These are phyloP conservation scores for Gasterosteus aculeatus DNA, from an alignment of 2,113 vertebrate genomes.

Conservation along the genomic window DNA sequence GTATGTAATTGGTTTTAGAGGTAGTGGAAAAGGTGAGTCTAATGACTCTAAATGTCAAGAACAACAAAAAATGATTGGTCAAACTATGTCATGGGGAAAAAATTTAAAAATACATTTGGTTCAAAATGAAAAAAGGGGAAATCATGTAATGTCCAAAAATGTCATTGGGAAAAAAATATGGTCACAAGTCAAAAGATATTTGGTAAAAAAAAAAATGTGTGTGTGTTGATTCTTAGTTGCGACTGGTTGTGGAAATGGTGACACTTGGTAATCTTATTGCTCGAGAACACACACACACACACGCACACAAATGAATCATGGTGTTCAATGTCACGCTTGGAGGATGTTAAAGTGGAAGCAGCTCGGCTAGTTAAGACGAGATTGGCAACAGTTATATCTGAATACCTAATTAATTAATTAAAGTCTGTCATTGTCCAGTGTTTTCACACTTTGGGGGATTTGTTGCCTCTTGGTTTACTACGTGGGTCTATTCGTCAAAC, in stretches of 20 bases:
- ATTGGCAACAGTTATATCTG: neutral
- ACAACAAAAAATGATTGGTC: neutral
- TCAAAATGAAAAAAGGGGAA: too few relatives aligned
- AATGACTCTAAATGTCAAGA: slow-evolving; percentile 21
- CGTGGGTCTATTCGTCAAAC: neutral
- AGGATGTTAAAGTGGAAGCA: slow-evolving; percentile 38
- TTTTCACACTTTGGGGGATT: neutral
- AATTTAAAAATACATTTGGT: too few relatives aligned
- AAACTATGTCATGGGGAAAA: too few relatives aligned
- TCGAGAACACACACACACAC: neutral
- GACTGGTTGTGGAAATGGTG: slow-evolving; percentile 39
- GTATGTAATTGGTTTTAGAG: neutral
- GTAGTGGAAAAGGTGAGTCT: neutral
- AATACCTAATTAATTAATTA: neutral
- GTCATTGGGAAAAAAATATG: too few relatives aligned
- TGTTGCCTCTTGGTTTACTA: neutral
- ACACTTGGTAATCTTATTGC: slow-evolving; percentile 46
- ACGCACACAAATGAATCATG: neutral
- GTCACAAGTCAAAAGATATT: too few relatives aligned
- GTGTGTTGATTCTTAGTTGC: slow-evolving; percentile 1
- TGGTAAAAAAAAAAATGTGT: too few relatives aligned
- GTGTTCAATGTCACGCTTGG: slow-evolving; percentile 42
- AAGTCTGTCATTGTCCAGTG: neutral
- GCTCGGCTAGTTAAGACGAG: slow-evolving; percentile 54
- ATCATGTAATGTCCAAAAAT: too few relatives aligned